Evolutionary conservation across 2,797 vertebrate genomes (phyloP), one percentile per base, ranked within the genome.

Genomic region (Amblyopsis hoosieri): DNA sequence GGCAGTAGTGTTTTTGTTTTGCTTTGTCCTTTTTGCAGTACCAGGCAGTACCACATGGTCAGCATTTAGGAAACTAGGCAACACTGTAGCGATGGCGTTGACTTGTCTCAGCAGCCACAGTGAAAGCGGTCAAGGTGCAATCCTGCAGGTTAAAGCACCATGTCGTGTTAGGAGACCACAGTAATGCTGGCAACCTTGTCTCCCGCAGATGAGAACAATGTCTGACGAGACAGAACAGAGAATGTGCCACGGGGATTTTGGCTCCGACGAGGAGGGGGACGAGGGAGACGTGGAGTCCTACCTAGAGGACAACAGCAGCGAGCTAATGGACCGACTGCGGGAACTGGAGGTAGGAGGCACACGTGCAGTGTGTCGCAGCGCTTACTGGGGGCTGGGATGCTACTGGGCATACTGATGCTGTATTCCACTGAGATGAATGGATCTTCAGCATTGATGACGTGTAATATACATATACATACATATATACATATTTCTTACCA

Each of bases 311-410:
- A 93, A 93, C 87, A 95, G 94, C 85, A 93, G 95, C 4, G 95
- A 98, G 78, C 96, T 99, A 23, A 83, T 97, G 89, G 96, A 95
- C 86, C 89, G 96, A 14, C 92, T 99, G 50, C 89, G 87, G 69
- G 95, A 97, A 81, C 91, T 98, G 81, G 96, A 97, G 95, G 97
- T 95, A 9, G 37, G 37, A 42, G 9, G 9, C 8, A 7, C 7
- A 10, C 1, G 9, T 42, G 37, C 8, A 29, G 23, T 4, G 23
- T 29, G 23, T 29, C 23, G 23, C 23, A 29, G 23, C 3, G 3
- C 23, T 29, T 29, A 29, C 23, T 29, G 23, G 23, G 23, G 23
- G 23, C 23, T 29, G 23, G 23, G 3, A 29, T 29, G 23, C 23
- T 29, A 29, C 23, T 29, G 33, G 12, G 15, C 23, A 54, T 3